phyloP scores from a whole-genome alignment of 1,140 invertebrate genomes.

The Magallana gigas region DNA sequence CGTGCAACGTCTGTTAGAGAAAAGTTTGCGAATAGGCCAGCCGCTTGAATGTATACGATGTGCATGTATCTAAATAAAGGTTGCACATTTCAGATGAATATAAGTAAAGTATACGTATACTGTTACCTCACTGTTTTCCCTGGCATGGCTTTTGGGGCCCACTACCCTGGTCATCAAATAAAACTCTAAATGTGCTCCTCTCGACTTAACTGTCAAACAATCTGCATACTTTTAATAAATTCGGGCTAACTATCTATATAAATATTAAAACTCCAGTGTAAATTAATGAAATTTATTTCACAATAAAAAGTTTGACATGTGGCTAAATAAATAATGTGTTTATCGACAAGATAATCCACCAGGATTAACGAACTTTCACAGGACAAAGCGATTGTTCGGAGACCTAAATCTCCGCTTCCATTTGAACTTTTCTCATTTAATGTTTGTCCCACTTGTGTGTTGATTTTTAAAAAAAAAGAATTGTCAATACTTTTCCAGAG shows the following conservation, averaged over 20 bases:
- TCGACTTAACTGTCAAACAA: neutral
- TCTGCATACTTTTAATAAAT: neutral
- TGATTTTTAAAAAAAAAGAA: neutral
- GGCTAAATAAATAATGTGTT: slow-evolving; percentile 18
- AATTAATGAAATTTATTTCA: neutral
- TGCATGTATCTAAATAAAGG: too few relatives aligned
- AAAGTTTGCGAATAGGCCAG: too few relatives aligned
- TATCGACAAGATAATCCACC: neutral
- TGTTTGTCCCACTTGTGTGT: neutral
- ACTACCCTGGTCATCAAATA: neutral
- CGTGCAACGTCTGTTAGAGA: too few relatives aligned
- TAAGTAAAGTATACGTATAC: too few relatives aligned
- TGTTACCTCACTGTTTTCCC: neutral
- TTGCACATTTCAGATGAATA: too few relatives aligned
- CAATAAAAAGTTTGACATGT: slow-evolving; percentile 18
- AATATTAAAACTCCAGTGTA: neutral
- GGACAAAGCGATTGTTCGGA: neutral
- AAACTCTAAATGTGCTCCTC: neutral
- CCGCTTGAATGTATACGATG: too few relatives aligned
- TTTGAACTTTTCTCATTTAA: neutral
- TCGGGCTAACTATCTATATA: neutral
- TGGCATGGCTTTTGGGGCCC: neutral
- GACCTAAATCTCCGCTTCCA: neutral
- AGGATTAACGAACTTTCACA: neutral
- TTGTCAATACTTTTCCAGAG: neutral